Evolutionary conservation across 2,888 invertebrate genomes (phyloP).

Genomic region (Cosmorhoe ocellata): DNA sequence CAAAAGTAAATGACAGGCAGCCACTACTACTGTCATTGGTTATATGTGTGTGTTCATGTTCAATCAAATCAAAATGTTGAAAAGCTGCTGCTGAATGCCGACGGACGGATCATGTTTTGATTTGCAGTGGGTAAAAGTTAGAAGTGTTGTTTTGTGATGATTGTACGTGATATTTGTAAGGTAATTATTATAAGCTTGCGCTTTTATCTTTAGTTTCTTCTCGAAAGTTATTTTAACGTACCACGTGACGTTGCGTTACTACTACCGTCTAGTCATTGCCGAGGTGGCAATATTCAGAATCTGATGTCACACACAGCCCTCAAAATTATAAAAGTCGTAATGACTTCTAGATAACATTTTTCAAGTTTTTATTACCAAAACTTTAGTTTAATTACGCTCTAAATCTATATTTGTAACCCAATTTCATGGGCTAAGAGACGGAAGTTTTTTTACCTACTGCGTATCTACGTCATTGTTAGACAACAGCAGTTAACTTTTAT

Average conservation of each 20-base stretch:
- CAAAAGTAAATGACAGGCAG: too few relatives aligned
- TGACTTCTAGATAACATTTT: not conserved
- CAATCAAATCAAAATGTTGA: too few relatives aligned
- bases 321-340: slow-evolving; percentile 38
- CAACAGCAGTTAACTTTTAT: too few relatives aligned
- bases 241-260: slow-evolving; percentile 13
- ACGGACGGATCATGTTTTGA: slow-evolving; percentile 78
- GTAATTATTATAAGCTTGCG: slow-evolving; percentile 49
- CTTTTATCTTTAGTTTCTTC: not conserved
- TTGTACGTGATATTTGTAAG: slow-evolving; percentile 76
- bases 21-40: too few relatives aligned
- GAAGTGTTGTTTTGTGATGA: slow-evolving; percentile 80
- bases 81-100: too few relatives aligned
- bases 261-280: slow-evolving; percentile 53
- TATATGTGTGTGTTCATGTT: too few relatives aligned
- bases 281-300: slow-evolving; percentile 79
- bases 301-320: slow-evolving; percentile 55
- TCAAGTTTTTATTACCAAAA: not conserved
- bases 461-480: too few relatives aligned
- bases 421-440: too few relatives aligned
- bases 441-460: too few relatives aligned
- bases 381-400: not conserved
- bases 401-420: not conserved
- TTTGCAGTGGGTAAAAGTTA: slow-evolving; percentile 68
- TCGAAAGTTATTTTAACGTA: slow-evolving; percentile 3